A percentile compares a stretch with the other conserved stretches of the same genome.
phyloP scores from a whole-genome alignment of 2,888 invertebrate species.

The Himalopsyche anomala region DNA sequence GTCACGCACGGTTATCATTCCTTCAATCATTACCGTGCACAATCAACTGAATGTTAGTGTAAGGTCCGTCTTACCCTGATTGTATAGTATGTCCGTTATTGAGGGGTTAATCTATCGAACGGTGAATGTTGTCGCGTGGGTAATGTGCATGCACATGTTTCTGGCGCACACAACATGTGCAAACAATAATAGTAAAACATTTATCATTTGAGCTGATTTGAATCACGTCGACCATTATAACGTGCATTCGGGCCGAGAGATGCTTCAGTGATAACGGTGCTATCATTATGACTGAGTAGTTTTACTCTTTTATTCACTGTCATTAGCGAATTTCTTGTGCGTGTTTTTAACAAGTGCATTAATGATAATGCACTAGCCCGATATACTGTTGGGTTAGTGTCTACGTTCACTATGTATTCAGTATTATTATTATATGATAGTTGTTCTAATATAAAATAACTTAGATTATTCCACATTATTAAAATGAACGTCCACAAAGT shows the following conservation, averaged over 20 bases:
- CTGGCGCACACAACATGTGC: not conserved
- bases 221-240: not conserved
- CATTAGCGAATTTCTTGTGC: not conserved
- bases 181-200: slow-evolving; percentile 13
- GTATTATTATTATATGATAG: too few species aligned
- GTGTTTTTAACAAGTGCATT: too few species aligned
- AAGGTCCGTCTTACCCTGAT: too few species aligned
- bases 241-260: not conserved
- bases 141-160: not conserved
- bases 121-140: not conserved
- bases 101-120: not conserved
- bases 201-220: slow-evolving; percentile 16
- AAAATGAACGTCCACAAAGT: not conserved
- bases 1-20: too few species aligned
- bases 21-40: too few species aligned
- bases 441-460: too few species aligned
- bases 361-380: too few species aligned
- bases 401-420: too few species aligned
- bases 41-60: too few species aligned
- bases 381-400: too few species aligned
- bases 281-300: not conserved
- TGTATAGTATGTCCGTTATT: too few species aligned
- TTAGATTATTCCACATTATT: too few species aligned
- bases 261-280: not conserved
- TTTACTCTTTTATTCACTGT: not conserved